Base-by-base conservation (phyloP, 30 jellyfish, hydroid and myxozoan genomes). In the Hydractinia symbiolongicarpus region DNA sequence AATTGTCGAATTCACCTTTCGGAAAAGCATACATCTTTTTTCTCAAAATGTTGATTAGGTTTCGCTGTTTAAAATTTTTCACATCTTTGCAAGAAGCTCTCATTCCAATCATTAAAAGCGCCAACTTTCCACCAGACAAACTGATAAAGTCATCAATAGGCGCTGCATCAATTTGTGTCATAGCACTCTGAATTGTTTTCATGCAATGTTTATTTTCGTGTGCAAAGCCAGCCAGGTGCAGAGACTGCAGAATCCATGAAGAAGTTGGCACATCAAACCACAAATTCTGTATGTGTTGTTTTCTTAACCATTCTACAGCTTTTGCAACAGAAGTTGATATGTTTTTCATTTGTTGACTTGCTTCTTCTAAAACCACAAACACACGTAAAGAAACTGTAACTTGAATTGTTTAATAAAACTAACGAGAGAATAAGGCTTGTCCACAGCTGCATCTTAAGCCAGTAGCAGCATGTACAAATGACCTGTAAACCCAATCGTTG, bases 111-210 rank as follows among this genome's bases (percentile, higher is more conserved):
- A 64, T 64, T n/a, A n/a, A 64, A 44, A 64, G 7, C 40, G 74
- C 74, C 1, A 64, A 64, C 16, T 64, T 64, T 64, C 74, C 74
- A 64, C 74, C 74, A 6, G 74, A 64, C 16, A 64, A 64, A 13
- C 74, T 64, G 19, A 51, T 64, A 6, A 64, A 1, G 74, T 13
- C 40, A 64, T 64, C 74, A 6, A n/a, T 64, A 4, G 19, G 9
- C 9, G 40, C 52, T 64, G 74, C 19, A 64, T 64, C 40, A 51
- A 64, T 13, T 64, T 64, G 19, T 6, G 74, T 64, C 19, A 64
- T 6, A 6, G 74, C 74, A n/a, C 40, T 1, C 5, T 64, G 74
- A 13, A 64, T 44, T 7, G 74, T 64, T 7, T 13, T 7, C 40
- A 51, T 6, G 16, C 74, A 64, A 6, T 64, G 9, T 6, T 1